Evolutionary conservation across 2,888 invertebrate genomes (phyloP).

Genomic region (Xanthorhoe designata): DNA sequence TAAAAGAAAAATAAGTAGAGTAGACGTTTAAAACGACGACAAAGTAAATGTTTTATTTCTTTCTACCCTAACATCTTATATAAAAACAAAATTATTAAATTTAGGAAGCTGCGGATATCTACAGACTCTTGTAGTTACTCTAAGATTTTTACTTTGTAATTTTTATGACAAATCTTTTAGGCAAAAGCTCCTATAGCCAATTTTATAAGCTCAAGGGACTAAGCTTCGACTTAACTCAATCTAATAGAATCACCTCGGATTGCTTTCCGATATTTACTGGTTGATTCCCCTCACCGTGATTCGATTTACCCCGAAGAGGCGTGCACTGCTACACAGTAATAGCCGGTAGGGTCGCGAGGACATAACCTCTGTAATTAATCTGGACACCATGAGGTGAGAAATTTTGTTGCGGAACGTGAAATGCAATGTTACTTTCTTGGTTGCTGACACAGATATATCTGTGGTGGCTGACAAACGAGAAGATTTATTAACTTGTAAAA

Average conservation of each 20-base stretch:
- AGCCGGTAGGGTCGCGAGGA: conserved; percentile 69
- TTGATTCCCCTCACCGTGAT: conserved; percentile 81
- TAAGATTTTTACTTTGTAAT: no score
- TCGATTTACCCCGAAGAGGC: conserved; percentile 79
- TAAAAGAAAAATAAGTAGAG: no score
- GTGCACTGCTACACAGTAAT: conserved; percentile 72
- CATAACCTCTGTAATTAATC: conserved; percentile 80
- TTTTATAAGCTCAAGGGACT: conserved; percentile 55
- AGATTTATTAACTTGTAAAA: no score
- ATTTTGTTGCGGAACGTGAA: conserved; percentile 31
- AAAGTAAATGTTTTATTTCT: no score
- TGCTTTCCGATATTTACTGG: conserved; percentile 84
- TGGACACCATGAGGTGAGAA: conserved; percentile 47
- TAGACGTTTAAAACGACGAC: no score
- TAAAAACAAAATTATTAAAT: no score
- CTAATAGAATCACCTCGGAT: conserved; percentile 83
- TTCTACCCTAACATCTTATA: no score
- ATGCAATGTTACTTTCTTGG: background rate
- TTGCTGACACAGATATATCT: no score
- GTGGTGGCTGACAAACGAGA: no score
- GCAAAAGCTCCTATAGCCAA: conserved; percentile 54
- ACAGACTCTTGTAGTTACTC: no score
- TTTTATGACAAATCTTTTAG: background rate
- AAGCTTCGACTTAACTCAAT: conserved; percentile 73
- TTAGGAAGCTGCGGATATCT: no score